A percentile compares a stretch with the other conserved stretches of the same genome.
These are phyloP conservation scores for Perizoma affinitatum DNA, from an alignment of 2,888 invertebrate species.

Conservation along the genomic window DNA sequence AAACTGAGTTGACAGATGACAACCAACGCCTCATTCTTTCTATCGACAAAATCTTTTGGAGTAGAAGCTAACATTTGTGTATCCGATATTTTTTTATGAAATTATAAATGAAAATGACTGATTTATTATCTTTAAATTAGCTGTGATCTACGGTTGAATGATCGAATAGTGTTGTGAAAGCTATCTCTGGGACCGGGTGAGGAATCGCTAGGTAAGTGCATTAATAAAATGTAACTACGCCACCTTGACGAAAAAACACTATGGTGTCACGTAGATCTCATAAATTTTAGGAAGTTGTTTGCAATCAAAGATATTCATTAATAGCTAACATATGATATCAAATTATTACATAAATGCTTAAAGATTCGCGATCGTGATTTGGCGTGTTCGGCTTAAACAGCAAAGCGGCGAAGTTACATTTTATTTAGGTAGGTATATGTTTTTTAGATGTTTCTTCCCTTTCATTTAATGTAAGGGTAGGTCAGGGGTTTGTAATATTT, in stretches of 20 bases:
- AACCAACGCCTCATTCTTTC: background rate
- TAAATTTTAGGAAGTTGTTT: slow-evolving; percentile 5
- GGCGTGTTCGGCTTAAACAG: too few relatives aligned
- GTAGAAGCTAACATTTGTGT: background rate
- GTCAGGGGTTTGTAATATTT: too few relatives aligned
- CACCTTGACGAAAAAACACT: slow-evolving; percentile 20
- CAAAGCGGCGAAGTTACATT: too few relatives aligned
- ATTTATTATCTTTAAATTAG: slow-evolving; percentile 1
- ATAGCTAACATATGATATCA: too few relatives aligned
- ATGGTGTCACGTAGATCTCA: slow-evolving; percentile 30
- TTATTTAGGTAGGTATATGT: too few relatives aligned
- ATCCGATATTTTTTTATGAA: background rate
- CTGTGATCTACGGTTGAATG: background rate
- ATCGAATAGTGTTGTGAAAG: background rate
- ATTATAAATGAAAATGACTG: slow-evolving; percentile 9
- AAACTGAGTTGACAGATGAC: background rate
- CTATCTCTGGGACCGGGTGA: background rate
- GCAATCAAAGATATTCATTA: background rate
- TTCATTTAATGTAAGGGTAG: too few relatives aligned
- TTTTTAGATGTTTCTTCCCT: too few relatives aligned
- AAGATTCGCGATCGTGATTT: too few relatives aligned
- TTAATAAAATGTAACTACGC: background rate
- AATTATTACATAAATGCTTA: too few relatives aligned
- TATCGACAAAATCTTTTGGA: slow-evolving; percentile 5
- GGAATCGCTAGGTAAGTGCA: slow-evolving; percentile 17